These are phyloP conservation scores for Synergus laeviventris DNA, from an alignment of 2,888 invertebrate species.

Conservation along the genomic window DNA sequence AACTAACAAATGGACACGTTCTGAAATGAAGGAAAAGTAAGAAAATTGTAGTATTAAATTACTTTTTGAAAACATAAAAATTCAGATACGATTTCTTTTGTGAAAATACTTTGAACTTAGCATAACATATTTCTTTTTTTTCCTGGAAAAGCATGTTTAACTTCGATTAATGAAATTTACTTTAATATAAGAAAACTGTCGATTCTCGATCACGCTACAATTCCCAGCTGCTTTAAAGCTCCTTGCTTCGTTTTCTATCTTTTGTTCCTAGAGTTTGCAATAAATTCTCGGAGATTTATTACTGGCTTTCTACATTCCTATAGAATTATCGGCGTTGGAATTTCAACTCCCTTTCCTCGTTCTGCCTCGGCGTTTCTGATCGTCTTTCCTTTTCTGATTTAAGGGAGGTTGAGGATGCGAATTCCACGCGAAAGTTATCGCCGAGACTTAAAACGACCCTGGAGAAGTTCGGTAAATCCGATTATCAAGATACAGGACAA, in stretches of 20 bases:
- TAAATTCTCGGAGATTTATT: slow-evolving; percentile 29
- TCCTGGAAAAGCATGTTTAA: background rate
- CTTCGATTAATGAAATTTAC: background rate
- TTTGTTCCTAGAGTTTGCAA: slow-evolving; percentile 11
- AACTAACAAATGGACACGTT: slow-evolving; percentile 1
- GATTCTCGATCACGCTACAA: slow-evolving; percentile 23
- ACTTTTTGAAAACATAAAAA: background rate
- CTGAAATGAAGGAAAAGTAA: background rate
- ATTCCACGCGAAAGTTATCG: slow-evolving; percentile 28
- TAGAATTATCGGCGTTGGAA: slow-evolving; percentile 27
- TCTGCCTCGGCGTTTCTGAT: background rate
- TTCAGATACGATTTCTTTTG: background rate
- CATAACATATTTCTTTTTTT: background rate
- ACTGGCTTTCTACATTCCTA: slow-evolving; percentile 28
- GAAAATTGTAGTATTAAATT: background rate
- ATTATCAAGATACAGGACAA: slow-evolving; percentile 24
- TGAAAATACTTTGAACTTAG: background rate
- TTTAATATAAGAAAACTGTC: background rate
- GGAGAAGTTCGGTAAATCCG: slow-evolving; percentile 27
- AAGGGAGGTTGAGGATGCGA: slow-evolving; percentile 18
- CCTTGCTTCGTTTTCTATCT: slow-evolving; percentile 24
- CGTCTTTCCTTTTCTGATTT: slow-evolving; percentile 22
- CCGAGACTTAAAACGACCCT: slow-evolving; percentile 6
- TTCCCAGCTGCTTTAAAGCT: slow-evolving; percentile 9
- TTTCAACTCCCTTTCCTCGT: slow-evolving; percentile 4